phyloP scores from a whole-genome alignment of 2,113 vertebrate genomes.

The Brachirus orientalis region DNA sequence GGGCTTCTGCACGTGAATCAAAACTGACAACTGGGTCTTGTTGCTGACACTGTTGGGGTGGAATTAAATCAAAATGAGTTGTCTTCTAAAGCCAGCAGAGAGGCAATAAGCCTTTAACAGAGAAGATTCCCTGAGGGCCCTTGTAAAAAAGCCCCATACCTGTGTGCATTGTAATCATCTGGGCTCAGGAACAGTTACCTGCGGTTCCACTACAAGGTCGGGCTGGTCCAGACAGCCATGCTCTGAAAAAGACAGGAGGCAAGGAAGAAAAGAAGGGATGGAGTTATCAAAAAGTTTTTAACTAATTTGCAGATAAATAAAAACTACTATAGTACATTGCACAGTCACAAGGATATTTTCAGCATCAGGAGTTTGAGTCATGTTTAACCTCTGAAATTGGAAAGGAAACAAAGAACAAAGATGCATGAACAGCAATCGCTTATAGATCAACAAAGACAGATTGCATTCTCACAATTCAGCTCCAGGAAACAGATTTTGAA shows the following conservation, averaged over 20 bases:
- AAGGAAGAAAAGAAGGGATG: slow-evolving; percentile 18
- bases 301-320: background rate
- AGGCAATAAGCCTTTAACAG: slow-evolving; percentile 44
- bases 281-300: slow-evolving; percentile 10
- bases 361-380: too few relatives aligned
- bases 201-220: slow-evolving; percentile 40
- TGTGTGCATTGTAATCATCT: slow-evolving; percentile 65
- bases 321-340: background rate
- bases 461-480: slow-evolving; percentile 2
- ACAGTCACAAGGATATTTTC: background rate
- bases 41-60: background rate
- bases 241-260: slow-evolving; percentile 12
- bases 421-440: background rate
- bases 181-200: slow-evolving; percentile 23
- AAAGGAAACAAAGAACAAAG: background rate
- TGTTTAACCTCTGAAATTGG: too few relatives aligned
- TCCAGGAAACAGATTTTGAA: slow-evolving; percentile 5
- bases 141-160: slow-evolving; percentile 51
- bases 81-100: slow-evolving; percentile 35
- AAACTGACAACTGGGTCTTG: slow-evolving; percentile 22
- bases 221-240: slow-evolving; percentile 40
- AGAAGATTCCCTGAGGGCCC: slow-evolving; percentile 30
- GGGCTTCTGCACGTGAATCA: too few relatives aligned
- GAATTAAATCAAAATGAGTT: slow-evolving; percentile 42
- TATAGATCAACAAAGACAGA: slow-evolving; percentile 19